phyloP scores from a whole-genome alignment of 1,140 invertebrate species.

The Chlorops oryzae region DNA sequence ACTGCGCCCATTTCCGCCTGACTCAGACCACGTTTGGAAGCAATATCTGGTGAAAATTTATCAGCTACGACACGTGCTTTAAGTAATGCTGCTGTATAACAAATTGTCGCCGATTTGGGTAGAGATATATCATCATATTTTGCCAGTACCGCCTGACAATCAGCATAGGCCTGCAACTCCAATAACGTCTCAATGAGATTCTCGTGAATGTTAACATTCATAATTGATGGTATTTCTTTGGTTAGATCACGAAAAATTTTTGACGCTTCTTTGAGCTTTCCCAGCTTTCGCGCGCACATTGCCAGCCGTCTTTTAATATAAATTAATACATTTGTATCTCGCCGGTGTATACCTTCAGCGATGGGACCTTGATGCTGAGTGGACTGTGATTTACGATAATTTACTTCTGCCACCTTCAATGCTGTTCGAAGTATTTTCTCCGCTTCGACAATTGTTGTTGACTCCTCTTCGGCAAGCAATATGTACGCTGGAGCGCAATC shows the following conservation, averaged over 20 bases:
- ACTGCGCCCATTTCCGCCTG: constrained; percentile 90
- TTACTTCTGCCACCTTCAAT: constrained; percentile 79
- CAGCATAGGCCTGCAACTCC: constrained; percentile 94
- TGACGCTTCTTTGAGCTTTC: constrained; percentile 88
- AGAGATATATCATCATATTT: constrained; percentile 95
- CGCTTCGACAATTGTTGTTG: constrained; percentile 82
- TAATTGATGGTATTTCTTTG: constrained; percentile 87
- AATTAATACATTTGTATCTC: constrained; percentile 93
- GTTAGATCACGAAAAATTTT: constrained; percentile 97
- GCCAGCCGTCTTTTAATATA: constrained; percentile 90
- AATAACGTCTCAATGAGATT: constrained; percentile 93
- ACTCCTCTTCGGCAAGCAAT: constrained; percentile 93
- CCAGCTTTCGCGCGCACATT: constrained; percentile 94
- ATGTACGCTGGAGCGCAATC: constrained; percentile 96
- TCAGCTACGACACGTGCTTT: constrained; percentile 90
- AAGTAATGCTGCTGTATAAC: constrained; percentile 90
- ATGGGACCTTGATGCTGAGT: constrained; percentile 69
- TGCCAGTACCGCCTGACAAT: constrained; percentile 86
- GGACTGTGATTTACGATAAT: constrained; percentile 70
- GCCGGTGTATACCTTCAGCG: constrained; percentile 73
- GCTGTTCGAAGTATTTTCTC: constrained; percentile 85
- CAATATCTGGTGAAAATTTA: constrained; percentile 84
- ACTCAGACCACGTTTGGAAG: constrained; percentile 79
- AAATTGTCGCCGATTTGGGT: constrained; percentile 95
- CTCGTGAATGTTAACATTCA: constrained; percentile 96